Base-by-base conservation (phyloP, 2,113 vertebrate genomes). In the Xerus inauris region DNA sequence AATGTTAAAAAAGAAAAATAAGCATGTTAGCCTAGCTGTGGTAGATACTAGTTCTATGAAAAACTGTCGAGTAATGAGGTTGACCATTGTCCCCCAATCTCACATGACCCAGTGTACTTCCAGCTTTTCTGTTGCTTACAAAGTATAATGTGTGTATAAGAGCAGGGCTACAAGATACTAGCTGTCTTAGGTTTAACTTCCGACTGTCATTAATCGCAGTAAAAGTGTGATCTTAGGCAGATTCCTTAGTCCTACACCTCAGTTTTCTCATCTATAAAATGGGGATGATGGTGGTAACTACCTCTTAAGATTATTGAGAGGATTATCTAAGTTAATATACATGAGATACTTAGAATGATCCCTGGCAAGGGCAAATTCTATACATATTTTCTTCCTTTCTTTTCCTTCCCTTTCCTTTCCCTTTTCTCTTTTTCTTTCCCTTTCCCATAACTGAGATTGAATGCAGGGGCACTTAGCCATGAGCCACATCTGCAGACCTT, bases 191-290 rank as follows among this genome's bases (percentile, higher is more conserved):
- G 13, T 82, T 72, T 64, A 86, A 87, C 45, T 87, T 69, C 84
- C 47, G 87, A 45, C 38, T 64, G 59, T 62, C 59, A 62, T 20
- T 84, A 22, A 71, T 69, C 45, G 80, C 69, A 71, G 62, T 65
- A 40, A 69, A 69, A 91, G 57, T 42, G 8, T 89, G 67, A 90
- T 32, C 28, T 87, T 84, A 42, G 22, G 32, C 28, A 75, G 51
- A 80, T 93, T 81, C n/a, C 45, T 88, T 77, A 71, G n/a, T 32
- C 32, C 19, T 16, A 19, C 8, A 30, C 45, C 89, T 90, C 42
- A 64, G 20, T 89, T 81, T 94, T 35, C 69, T 95, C 32, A 14
- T 89, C 32, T 94, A 17, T 62, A 79, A 87, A 51, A 40, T 82
- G 71, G 82, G 57, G 5, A 76, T 87, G 62, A 86, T 76, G n/a